Conservation (phyloP, 2,797 vertebrate species). For the Falco biarmicus region DNA sequence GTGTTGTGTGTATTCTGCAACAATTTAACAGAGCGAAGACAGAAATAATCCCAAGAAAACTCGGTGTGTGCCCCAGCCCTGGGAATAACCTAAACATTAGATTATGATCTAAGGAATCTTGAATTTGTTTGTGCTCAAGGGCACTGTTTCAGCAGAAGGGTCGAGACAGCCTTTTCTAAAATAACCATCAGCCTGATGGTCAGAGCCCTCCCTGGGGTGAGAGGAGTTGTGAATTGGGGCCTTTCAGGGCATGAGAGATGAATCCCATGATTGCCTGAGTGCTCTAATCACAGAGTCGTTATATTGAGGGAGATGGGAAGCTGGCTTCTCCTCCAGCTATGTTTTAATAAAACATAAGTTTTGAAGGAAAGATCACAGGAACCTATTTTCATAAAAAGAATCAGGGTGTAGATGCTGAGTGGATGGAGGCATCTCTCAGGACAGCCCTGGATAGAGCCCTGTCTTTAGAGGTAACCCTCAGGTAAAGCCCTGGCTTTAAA, state of each 20-base stretch:
- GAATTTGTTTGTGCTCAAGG: conserved; percentile 55
- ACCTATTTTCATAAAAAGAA: conserved; percentile 65
- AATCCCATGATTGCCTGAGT: conserved; percentile 46
- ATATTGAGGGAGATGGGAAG: conserved; percentile 47
- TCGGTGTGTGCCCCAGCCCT: not conserved
- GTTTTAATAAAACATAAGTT: conserved; percentile 73
- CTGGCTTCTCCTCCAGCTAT: conserved; percentile 61
- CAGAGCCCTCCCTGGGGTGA: conserved; percentile 35
- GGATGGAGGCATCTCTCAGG: conserved; percentile 57
- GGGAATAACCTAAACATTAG: conserved; percentile 55
- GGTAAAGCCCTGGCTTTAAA: not conserved
- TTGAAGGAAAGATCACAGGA: conserved; percentile 68
- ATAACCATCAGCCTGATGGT: conserved; percentile 38
- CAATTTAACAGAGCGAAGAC: not conserved
- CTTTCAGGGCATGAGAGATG: conserved; percentile 51
- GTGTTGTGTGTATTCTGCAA: not conserved
- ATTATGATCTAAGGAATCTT: conserved; percentile 64
- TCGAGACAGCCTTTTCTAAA: conserved; percentile 47
- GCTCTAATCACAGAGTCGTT: conserved; percentile 54
- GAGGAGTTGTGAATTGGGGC: conserved; percentile 46
- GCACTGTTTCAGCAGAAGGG: conserved; percentile 60
- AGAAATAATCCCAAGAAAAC: conserved; percentile 15
- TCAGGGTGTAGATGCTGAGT: conserved; percentile 51
- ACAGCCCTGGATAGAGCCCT: conserved; percentile 20
- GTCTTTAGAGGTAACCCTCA: conserved; percentile 25